These are phyloP conservation scores for Iguana delicatissima DNA, from an alignment of 2,797 vertebrate species.

Conservation along the genomic window DNA sequence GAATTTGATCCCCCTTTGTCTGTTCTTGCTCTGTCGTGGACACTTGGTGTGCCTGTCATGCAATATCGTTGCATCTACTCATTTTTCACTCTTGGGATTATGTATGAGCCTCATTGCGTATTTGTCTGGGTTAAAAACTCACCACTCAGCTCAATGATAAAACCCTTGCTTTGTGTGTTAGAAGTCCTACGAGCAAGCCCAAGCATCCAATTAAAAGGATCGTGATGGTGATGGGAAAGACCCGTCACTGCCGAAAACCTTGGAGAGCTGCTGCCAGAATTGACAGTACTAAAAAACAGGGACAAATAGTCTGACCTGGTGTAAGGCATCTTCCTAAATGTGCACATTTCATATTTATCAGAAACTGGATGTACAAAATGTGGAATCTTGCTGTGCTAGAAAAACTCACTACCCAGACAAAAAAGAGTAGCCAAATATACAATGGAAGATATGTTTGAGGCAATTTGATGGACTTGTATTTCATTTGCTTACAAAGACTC, in stretches of 20 bases:
- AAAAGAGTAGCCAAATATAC: too few relatives aligned
- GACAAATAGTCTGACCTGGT: too few relatives aligned
- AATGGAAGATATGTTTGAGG: too few relatives aligned
- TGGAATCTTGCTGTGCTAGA: too few relatives aligned
- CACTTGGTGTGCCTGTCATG: not conserved
- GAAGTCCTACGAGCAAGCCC: not conserved
- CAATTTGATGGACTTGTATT: too few relatives aligned
- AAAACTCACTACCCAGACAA: too few relatives aligned
- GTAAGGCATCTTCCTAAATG: too few relatives aligned
- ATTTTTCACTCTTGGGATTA: not conserved
- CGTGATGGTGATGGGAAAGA: not conserved
- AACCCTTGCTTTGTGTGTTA: too few relatives aligned
- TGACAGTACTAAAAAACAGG: not conserved
- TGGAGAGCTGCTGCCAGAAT: not conserved
- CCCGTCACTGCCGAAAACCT: not conserved
- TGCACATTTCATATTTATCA: too few relatives aligned
- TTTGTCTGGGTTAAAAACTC: slow-evolving; percentile 7
- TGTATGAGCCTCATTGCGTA: not conserved
- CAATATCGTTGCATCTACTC: not conserved
- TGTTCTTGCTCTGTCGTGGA: not conserved
- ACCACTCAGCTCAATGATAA: not conserved
- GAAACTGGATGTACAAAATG: too few relatives aligned
- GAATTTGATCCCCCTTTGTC: not conserved
- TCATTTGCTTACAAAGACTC: too few relatives aligned
- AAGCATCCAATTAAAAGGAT: not conserved